phyloP scores from a whole-genome alignment of 2,113 vertebrate species.

The Psephotus haematonotus region DNA sequence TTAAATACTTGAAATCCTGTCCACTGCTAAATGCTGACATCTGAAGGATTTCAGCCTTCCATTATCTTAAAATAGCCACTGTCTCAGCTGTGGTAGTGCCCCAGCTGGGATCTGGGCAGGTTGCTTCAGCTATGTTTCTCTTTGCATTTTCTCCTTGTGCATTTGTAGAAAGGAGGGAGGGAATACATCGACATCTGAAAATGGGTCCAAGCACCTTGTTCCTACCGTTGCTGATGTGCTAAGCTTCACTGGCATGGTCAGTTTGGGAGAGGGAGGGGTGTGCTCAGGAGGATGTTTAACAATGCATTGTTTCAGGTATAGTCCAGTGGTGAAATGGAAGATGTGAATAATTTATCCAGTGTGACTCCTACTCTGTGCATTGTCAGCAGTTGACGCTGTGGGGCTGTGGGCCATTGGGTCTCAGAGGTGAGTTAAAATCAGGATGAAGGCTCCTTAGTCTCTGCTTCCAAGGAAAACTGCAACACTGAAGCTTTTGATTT shows the following conservation, averaged over 20 bases:
- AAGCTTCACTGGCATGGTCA: background rate
- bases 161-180: background rate
- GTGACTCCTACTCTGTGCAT: background rate
- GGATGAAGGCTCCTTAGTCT: background rate
- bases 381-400: fast-evolving
- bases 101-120: background rate
- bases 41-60: background rate
- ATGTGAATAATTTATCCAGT: background rate
- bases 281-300: background rate
- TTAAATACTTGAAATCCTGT: background rate
- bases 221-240: background rate
- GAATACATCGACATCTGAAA: background rate
- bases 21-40: background rate
- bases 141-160: background rate
- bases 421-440: background rate
- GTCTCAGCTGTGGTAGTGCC: background rate
- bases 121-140: background rate
- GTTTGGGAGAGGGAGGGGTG: too few relatives aligned
- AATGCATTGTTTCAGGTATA: fast-evolving
- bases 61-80: background rate
- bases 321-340: background rate
- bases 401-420: fast-evolving
- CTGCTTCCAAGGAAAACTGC: background rate
- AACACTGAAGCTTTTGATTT: background rate
- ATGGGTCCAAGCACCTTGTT: background rate